Evolutionary conservation across 2,888 invertebrate species (phyloP), one percentile per base, ranked within the genome.

Genomic region (Thereva unica): DNA sequence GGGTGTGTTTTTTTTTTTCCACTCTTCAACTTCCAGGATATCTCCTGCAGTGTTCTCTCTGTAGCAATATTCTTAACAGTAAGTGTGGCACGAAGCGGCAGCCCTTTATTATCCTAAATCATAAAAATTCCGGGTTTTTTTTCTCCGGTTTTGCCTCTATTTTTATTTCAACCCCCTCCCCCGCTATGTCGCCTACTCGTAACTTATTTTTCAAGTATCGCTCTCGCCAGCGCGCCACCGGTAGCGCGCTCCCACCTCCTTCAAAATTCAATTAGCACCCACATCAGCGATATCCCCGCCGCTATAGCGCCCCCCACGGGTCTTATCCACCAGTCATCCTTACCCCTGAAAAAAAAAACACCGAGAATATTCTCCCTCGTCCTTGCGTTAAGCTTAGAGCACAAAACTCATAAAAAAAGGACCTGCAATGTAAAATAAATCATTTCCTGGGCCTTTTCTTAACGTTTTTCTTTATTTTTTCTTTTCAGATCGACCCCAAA

Each of bases 401-500:
- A 8, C 42, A 9, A 23, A 9, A 44, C 23, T 44, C 12, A 44
- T 42, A 37, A 53, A 63, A 67, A 67, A 57, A 55, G 52, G 12
- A 42, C 40, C 44, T 45, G 49, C 38, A 40, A 54, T 63, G 57
- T 64, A 68, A 59, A 67, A 61, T 64, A 65, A 57, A 65, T 63
- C 67, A 57, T 69, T 64, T 66, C 61, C 57, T 12, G 56, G 55
- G 68, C 42, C n/a, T 59, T 59, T 59, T 45, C 45, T 38, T 59
- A 35, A 59, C 10, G 10, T 47, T 68, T 57, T 67, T 64, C 55
- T 69, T 68, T 53, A 63, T 68, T 55, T 69, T 70, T 70, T 78
- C 76, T 82, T 82, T 83, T 75, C 92, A 98, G 97, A 97, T 99
- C 87, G 98, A 99, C 85, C 98, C 98, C 77, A 99, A 99, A 90